Conservation (phyloP, 2,797 vertebrate genomes). For the Gobio occitaniae region DNA sequence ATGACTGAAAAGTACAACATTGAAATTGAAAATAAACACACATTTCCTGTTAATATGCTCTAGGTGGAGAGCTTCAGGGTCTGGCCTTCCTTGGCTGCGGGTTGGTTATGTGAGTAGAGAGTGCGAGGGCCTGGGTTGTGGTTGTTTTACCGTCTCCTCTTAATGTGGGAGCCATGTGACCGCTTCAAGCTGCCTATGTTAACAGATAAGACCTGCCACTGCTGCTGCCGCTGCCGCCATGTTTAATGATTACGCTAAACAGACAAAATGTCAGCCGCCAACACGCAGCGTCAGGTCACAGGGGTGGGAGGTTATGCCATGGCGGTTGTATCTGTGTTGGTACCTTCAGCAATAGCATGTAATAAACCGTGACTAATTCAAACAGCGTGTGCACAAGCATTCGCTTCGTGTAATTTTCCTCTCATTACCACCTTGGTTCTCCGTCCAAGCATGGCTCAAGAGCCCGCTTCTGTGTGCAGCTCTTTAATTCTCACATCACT, state of each 20-base stretch:
- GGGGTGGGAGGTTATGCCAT: constrained; percentile 25
- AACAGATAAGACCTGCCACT: constrained; percentile 56
- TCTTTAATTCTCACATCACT: constrained; percentile 57
- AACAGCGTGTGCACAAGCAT: constrained; percentile 18
- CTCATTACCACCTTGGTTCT: constrained; percentile 40
- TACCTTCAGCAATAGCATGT: constrained; percentile 42
- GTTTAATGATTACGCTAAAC: constrained; percentile 54
- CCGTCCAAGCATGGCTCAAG: constrained; percentile 40
- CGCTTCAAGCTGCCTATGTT: constrained; percentile 19
- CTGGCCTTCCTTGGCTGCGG: constrained; percentile 78
- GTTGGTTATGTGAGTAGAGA: constrained; percentile 65
- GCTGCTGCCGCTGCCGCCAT: constrained; percentile 48
- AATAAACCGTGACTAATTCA: constrained; percentile 50
- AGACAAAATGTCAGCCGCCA: constrained; percentile 42
- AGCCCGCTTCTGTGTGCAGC: constrained; percentile 38
- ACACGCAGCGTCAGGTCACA: constrained; percentile 1
- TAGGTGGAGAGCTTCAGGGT: constrained; percentile 59
- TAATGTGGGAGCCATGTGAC: constrained; percentile 44
- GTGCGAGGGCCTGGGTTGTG: constrained; percentile 20
- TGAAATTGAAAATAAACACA: constrained; percentile 79
- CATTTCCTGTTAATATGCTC: constrained; percentile 82
- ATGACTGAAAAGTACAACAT: constrained; percentile 59
- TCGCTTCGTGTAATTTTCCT: constrained; percentile 37
- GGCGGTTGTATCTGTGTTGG: background rate
- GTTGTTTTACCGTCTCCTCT: constrained; percentile 39